Evolutionary conservation across 2,888 invertebrate genomes (phyloP).

Genomic region (Oasisia sp.): DNA sequence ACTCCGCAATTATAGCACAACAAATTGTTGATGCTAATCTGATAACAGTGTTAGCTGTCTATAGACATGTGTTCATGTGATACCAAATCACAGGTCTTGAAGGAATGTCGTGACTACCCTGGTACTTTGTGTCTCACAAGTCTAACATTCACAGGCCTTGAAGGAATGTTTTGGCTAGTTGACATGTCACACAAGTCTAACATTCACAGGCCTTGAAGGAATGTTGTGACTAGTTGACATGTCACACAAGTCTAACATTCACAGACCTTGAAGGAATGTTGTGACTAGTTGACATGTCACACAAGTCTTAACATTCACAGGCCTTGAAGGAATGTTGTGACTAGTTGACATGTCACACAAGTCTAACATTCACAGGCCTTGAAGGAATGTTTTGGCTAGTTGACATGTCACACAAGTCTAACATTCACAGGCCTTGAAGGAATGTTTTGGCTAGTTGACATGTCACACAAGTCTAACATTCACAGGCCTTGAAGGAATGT

Average conservation of each 20-base stretch:
- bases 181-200: no score
- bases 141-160: background rate
- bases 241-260: background rate
- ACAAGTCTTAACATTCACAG: background rate
- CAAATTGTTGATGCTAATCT: background rate
- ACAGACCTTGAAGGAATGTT: background rate
- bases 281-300: background rate
- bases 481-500: no score
- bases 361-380: background rate
- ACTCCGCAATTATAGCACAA: background rate
- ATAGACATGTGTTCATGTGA: background rate
- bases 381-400: background rate
- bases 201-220: background rate
- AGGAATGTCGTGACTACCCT: background rate
- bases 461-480: background rate
- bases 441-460: background rate
- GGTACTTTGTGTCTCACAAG: no score
- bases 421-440: background rate
- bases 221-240: background rate
- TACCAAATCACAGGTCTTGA: background rate
- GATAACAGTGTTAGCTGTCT: background rate
- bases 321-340: background rate
- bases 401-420: background rate
- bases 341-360: background rate
- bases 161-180: background rate